These are phyloP conservation scores for Procavia capensis DNA, from an alignment of 2,113 vertebrate species.

Conservation along the genomic window DNA sequence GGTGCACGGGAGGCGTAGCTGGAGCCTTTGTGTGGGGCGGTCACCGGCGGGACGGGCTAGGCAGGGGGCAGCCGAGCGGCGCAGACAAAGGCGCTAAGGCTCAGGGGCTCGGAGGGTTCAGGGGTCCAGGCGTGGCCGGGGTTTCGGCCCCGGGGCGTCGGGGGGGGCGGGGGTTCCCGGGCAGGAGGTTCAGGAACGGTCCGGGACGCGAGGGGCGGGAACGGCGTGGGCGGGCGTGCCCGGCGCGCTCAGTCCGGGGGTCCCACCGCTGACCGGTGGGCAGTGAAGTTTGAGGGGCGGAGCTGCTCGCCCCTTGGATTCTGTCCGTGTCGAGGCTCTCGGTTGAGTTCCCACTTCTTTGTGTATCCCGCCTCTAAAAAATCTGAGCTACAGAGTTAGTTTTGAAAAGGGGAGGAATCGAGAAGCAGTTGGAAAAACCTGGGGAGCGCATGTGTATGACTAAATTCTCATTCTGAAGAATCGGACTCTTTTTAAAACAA, in stretches of 20 bases:
- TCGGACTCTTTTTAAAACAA: not conserved
- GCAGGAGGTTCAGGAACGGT: too few species aligned
- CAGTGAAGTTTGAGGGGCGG: constrained; percentile 34
- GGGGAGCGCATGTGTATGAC: not conserved
- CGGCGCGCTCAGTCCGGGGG: not conserved
- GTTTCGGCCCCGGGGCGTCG: too few species aligned
- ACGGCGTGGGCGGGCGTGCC: constrained; percentile 49
- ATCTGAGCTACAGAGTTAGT: constrained; percentile 1
- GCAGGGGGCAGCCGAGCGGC: not conserved
- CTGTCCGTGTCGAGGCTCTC: not conserved
- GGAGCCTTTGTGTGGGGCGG: not conserved
- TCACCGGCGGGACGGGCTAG: not conserved
- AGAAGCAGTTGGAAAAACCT: constrained; percentile 61
- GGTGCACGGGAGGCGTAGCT: not conserved
- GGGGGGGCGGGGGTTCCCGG: too few species aligned
- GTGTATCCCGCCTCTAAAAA: not conserved
- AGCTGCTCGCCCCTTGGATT: not conserved
- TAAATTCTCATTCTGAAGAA: constrained; percentile 51
- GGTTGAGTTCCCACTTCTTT: constrained; percentile 10
- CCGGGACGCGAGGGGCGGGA: constrained; percentile 51
- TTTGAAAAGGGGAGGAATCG: not conserved
- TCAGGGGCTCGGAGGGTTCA: not conserved
- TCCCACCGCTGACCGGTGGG: not conserved
- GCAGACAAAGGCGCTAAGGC: not conserved
- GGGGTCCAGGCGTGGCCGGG: not conserved